Percentiles rank a stretch among this genome's conserved stretches.
Conservation (phyloP, 2,888 invertebrate genomes). For the Serrognathus titanus region DNA sequence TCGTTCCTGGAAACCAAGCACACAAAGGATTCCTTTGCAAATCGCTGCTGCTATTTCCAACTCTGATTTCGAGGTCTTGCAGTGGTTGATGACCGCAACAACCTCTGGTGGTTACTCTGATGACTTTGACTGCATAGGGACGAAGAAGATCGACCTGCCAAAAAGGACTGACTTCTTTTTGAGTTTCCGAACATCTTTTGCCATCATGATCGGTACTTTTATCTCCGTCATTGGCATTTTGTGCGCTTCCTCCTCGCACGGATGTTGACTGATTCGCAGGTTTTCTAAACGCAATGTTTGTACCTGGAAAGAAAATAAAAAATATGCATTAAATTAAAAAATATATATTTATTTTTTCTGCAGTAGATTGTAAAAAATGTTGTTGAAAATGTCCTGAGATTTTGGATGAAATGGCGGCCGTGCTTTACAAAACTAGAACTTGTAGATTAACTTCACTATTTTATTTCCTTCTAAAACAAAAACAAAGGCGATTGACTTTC, state of each 20-base stretch:
- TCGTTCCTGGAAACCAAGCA: slow-evolving; percentile 90
- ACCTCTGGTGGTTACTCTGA: slow-evolving; percentile 80
- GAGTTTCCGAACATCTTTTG: slow-evolving; percentile 84
- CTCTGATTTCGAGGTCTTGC: slow-evolving; percentile 83
- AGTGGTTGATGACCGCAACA: slow-evolving; percentile 85
- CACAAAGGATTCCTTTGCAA: slow-evolving; percentile 86
- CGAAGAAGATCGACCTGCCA: slow-evolving; percentile 86
- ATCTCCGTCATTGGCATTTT: slow-evolving; percentile 87
- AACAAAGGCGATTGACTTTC: neutral
- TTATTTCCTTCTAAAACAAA: too few relatives aligned
- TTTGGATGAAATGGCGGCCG: too few relatives aligned
- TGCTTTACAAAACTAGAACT: too few relatives aligned
- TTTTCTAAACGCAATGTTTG: slow-evolving; percentile 80
- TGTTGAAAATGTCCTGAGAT: too few relatives aligned
- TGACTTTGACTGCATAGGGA: slow-evolving; percentile 80
- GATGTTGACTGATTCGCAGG: slow-evolving; percentile 90
- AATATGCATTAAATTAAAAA: too few relatives aligned
- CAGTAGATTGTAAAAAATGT: too few relatives aligned
- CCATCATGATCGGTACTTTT: slow-evolving; percentile 81
- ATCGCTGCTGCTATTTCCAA: slow-evolving; percentile 87
- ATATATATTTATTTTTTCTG: too few relatives aligned
- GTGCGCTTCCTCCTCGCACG: slow-evolving; percentile 76
- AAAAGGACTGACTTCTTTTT: slow-evolving; percentile 87
- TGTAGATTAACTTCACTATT: too few relatives aligned
- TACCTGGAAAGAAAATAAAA: slow-evolving; percentile 54